phyloP scores from a whole-genome alignment of 2,888 invertebrate genomes.

The Chymomyza amoena region DNA sequence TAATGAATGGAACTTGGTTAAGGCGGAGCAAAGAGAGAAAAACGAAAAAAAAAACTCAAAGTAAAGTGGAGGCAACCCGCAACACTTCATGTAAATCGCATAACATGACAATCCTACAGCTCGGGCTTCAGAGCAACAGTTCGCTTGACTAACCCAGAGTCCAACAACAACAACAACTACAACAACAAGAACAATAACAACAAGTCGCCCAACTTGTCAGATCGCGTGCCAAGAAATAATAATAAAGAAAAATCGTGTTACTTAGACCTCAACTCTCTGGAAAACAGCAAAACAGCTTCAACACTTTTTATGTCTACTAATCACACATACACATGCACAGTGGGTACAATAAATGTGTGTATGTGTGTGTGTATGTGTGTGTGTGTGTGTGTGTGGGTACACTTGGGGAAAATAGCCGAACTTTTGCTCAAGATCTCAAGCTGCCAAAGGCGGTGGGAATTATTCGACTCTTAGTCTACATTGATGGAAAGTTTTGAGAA shows the following conservation, averaged over 20 bases:
- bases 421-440: too few species aligned
- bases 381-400: too few species aligned
- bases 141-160: constrained; percentile 67
- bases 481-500: too few species aligned
- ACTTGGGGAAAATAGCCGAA: too few species aligned
- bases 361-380: too few species aligned
- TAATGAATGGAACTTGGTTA: constrained; percentile 1
- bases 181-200: constrained; percentile 31
- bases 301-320: constrained; percentile 62
- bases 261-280: constrained; percentile 48
- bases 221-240: constrained; percentile 73
- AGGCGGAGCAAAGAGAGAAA: not conserved
- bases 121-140: constrained; percentile 55
- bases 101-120: constrained; percentile 56
- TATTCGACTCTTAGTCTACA: too few species aligned
- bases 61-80: constrained; percentile 7
- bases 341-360: not conserved
- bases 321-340: constrained; percentile 18
- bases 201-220: constrained; percentile 62
- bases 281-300: constrained; percentile 36
- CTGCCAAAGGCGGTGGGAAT: too few species aligned
- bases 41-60: not conserved
- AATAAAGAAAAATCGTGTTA: constrained; percentile 70
- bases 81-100: constrained; percentile 59
- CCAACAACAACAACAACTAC: constrained; percentile 32